Conservation (phyloP, 2,113 vertebrate species). For the Triplophysa siluroides region DNA sequence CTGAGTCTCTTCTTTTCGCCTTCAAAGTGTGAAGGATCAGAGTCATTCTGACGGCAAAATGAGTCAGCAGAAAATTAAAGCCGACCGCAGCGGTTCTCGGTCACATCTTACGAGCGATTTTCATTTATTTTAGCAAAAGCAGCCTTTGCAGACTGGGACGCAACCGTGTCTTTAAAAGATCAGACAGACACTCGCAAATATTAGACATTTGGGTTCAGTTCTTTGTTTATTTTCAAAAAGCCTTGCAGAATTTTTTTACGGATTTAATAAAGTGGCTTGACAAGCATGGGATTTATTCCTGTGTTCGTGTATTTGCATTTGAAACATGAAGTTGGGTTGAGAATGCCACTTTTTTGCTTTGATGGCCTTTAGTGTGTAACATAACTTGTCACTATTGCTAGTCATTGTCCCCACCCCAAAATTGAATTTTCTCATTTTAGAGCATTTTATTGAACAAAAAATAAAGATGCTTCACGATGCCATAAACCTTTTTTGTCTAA, state of each 20-base stretch:
- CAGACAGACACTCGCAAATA: background rate
- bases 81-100: slow-evolving; percentile 41
- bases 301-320: too few relatives aligned
- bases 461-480: too few relatives aligned
- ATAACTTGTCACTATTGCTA: too few relatives aligned
- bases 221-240: background rate
- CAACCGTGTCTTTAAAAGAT: slow-evolving; percentile 8
- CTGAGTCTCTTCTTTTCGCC: slow-evolving; percentile 62
- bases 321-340: too few relatives aligned
- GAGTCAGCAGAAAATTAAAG: slow-evolving; percentile 55
- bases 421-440: too few relatives aligned
- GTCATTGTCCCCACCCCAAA: too few relatives aligned
- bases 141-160: slow-evolving; percentile 37
- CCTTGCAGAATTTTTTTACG: background rate
- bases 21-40: slow-evolving; percentile 42
- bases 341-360: too few relatives aligned
- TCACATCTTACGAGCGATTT: slow-evolving; percentile 49
- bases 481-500: too few relatives aligned
- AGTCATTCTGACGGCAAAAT: slow-evolving; percentile 52
- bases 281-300: too few relatives aligned
- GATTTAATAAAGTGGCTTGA: too few relatives aligned
- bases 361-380: too few relatives aligned
- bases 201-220: background rate
- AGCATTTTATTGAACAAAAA: too few relatives aligned
- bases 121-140: slow-evolving; percentile 48